Percentiles rank a stretch among this genome's conserved stretches.
Conservation (phyloP, 64 coral and sea anemone species). For the Montipora efflorescens region DNA sequence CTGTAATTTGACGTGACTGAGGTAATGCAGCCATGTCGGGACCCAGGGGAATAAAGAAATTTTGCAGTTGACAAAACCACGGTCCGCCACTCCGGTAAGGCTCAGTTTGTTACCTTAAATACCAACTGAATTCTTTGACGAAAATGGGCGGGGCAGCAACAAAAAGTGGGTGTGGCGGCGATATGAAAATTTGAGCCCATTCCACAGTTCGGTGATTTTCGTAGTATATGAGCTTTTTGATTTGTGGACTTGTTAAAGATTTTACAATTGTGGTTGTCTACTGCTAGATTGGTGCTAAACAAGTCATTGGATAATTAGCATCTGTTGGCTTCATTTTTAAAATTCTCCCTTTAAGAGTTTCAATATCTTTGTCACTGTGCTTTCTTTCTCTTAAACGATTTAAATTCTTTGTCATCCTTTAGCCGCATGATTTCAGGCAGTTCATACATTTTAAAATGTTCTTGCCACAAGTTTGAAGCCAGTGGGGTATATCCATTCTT, state of each 20-base stretch:
- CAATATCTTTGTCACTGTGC: slow-evolving; percentile 26
- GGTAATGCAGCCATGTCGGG: no score
- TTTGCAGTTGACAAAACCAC: no score
- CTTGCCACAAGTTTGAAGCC: slow-evolving; percentile 11
- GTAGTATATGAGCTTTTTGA: slow-evolving; percentile 3
- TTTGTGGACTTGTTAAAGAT: background rate
- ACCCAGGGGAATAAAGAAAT: no score
- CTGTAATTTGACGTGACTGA: no score
- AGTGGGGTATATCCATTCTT: background rate
- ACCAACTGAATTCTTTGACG: no score
- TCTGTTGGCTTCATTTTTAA: background rate
- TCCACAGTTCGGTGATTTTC: no score
- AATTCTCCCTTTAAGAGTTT: background rate
- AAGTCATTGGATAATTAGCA: background rate
- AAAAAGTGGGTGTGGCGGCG: no score
- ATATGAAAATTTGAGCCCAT: no score
- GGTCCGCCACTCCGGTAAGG: no score
- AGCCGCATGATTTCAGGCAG: slow-evolving; percentile 51
- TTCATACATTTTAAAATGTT: slow-evolving; percentile 17
- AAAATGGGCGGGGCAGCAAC: no score
- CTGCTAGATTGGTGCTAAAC: slow-evolving; percentile 29
- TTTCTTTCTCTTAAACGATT: slow-evolving; percentile 43
- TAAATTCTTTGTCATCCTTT: slow-evolving; percentile 58
- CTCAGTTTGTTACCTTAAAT: no score
- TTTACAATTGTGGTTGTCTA: slow-evolving; percentile 7